Conservation (phyloP, 2,113 vertebrate genomes). For the Melanotaenia duboulayi region DNA sequence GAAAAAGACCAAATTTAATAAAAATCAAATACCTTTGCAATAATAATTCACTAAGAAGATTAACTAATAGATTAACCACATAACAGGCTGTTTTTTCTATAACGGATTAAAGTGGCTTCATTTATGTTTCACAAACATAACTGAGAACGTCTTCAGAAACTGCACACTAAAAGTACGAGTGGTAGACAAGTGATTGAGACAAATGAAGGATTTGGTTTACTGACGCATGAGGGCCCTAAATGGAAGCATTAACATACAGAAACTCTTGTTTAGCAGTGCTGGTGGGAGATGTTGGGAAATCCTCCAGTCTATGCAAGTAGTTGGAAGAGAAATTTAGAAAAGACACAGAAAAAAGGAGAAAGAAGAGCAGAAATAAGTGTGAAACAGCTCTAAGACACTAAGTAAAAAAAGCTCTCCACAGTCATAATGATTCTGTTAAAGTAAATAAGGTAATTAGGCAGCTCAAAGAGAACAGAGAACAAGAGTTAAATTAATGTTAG, state of each 20-base stretch:
- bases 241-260: slow-evolving; percentile 92
- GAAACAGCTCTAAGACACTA: slow-evolving; percentile 24
- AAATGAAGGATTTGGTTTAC: slow-evolving; percentile 51
- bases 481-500: too few relatives aligned
- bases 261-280: slow-evolving; percentile 99
- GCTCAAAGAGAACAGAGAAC: too few relatives aligned
- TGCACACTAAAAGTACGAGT: slow-evolving; percentile 25
- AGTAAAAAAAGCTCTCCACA: neutral
- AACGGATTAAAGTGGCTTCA: slow-evolving; percentile 7
- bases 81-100: neutral
- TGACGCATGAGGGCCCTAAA: slow-evolving; percentile 66
- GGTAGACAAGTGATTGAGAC: slow-evolving; percentile 34
- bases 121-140: neutral
- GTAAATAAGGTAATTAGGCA: too few relatives aligned
- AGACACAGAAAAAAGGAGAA: slow-evolving; percentile 4
- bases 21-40: neutral
- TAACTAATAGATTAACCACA: too few relatives aligned
- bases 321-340: slow-evolving; percentile 79
- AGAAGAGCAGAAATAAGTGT: slow-evolving; percentile 62
- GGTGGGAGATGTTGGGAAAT: slow-evolving; percentile 99
- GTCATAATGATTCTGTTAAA: too few relatives aligned
- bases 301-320: slow-evolving; percentile 96
- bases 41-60: too few relatives aligned
- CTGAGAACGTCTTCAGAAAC: neutral
- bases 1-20: neutral